Evolutionary conservation across 2,888 invertebrate species (phyloP), one percentile per base, ranked within the genome.

Genomic region (Papilio gigon): DNA sequence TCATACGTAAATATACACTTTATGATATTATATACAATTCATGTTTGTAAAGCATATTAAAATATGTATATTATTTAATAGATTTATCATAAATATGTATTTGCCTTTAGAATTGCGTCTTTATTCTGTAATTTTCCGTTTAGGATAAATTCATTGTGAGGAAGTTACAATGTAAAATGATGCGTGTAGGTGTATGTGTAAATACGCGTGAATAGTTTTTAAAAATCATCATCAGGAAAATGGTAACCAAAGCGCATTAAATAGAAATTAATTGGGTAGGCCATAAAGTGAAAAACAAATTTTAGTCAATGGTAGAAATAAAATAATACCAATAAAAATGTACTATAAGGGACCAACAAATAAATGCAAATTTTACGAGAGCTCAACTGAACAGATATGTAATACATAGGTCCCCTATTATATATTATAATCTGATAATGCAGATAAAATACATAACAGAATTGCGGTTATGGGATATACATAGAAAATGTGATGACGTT

Each of bases 111-210:
- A 58, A 37, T 47, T 47, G 37, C 35, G 14, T 47, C 11, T 59
- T 63, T 37, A 63, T 27, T 11, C 14, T 40, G 59, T 58, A 59
- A 64, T 68, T 64, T 68, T 68, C 68, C 68, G 40, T 17, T 60
- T 65, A 33, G 27, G 17, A 53, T 4, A 47, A 4, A 47, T 3
- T 22, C 44, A 63, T 63, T 27, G 53, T 27, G 30, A 53, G 27
- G 27, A 53, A 53, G 53, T 53, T 40, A n/a, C n/a, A 2, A 40
- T n/a, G 40, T n/a, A n/a, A n/a, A 1, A 40, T n/a, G n/a, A n/a
- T n/a, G n/a, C n/a, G n/a, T n/a, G n/a, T n/a, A n/a, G n/a, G n/a
- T n/a, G n/a, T n/a, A n/a, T n/a, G n/a, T n/a, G n/a, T n/a, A n/a
- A n/a, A n/a, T n/a, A n/a, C n/a, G n/a, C n/a, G n/a, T n/a, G n/a